phyloP scores from a whole-genome alignment of 2,797 vertebrate species.

The Neosilurus mollespiculum region DNA sequence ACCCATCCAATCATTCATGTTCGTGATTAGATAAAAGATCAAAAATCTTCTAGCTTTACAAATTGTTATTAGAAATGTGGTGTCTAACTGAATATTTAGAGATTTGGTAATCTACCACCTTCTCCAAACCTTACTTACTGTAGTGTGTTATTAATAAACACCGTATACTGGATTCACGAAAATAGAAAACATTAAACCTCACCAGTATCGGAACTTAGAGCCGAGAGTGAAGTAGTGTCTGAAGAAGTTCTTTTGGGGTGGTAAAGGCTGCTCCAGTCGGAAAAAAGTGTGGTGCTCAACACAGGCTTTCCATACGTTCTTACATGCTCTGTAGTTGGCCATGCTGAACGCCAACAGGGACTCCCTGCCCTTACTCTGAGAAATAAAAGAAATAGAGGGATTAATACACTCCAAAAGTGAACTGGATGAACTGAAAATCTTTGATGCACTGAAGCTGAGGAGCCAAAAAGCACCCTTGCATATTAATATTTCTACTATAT shows the following conservation, averaged over 20 bases:
- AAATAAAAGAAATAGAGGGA: neutral
- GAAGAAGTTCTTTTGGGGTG: slow-evolving; percentile 97
- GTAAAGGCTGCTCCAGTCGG: slow-evolving; percentile 90
- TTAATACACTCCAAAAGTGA: neutral
- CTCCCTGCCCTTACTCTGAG: slow-evolving; percentile 89
- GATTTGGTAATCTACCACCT: neutral
- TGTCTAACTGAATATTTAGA: neutral
- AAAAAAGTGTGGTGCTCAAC: slow-evolving; percentile 99
- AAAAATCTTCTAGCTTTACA: neutral
- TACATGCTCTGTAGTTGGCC: slow-evolving; percentile 97
- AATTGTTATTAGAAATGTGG: neutral
- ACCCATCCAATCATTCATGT: neutral
- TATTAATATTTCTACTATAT: neutral
- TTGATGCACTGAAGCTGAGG: neutral
- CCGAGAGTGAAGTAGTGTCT: slow-evolving; percentile 97
- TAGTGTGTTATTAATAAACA: too few species aligned
- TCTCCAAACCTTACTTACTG: neutral
- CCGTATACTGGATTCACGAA: too few species aligned
- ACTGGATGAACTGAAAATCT: neutral
- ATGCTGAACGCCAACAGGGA: slow-evolving; percentile 94
- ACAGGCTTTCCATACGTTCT: slow-evolving; percentile 97
- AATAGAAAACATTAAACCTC: slow-evolving; percentile 51
- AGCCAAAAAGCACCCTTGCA: neutral
- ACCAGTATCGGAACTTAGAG: slow-evolving; percentile 99
- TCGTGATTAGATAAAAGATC: neutral